Evolutionary conservation across 2,888 invertebrate genomes (phyloP).

Genomic region (Lochmaea crataegi): DNA sequence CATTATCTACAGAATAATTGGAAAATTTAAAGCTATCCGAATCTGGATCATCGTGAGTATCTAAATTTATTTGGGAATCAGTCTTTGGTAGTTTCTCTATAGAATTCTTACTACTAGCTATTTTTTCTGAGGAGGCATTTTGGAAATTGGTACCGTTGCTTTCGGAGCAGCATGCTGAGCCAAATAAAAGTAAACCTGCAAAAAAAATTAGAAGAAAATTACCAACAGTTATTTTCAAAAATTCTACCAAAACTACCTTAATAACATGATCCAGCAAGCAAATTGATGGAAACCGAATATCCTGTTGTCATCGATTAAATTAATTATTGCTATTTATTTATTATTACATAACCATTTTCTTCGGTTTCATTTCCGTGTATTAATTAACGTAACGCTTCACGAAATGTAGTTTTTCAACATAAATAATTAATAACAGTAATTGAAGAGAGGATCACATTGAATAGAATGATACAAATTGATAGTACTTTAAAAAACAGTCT

Average conservation of each 20-base stretch:
- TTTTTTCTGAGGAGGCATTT: conserved; percentile 42
- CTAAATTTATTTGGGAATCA: conserved; percentile 49
- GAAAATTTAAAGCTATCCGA: conserved; percentile 20
- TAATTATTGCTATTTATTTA: too few relatives aligned
- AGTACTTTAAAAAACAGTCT: too few relatives aligned
- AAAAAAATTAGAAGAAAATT: conserved; percentile 11
- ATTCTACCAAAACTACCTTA: too few relatives aligned
- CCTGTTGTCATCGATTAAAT: too few relatives aligned
- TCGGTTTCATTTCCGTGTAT: background rate
- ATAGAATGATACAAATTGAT: too few relatives aligned
- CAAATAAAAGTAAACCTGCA: conserved; percentile 53
- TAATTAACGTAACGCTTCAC: conserved; percentile 3
- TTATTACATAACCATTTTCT: too few relatives aligned
- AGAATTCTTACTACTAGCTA: conserved; percentile 47
- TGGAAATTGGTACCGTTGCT: conserved; percentile 35
- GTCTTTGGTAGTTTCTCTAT: conserved; percentile 57
- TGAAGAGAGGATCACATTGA: too few relatives aligned
- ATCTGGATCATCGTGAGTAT: conserved; percentile 35
- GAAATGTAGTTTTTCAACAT: background rate
- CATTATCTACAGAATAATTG: conserved; percentile 17
- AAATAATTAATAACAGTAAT: too few relatives aligned
- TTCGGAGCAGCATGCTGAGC: conserved; percentile 44
- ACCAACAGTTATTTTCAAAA: background rate
- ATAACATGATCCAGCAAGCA: too few relatives aligned
- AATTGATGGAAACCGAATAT: too few relatives aligned